Conservation (phyloP, 2,113 vertebrate genomes). For the Semnornis frantzii region DNA sequence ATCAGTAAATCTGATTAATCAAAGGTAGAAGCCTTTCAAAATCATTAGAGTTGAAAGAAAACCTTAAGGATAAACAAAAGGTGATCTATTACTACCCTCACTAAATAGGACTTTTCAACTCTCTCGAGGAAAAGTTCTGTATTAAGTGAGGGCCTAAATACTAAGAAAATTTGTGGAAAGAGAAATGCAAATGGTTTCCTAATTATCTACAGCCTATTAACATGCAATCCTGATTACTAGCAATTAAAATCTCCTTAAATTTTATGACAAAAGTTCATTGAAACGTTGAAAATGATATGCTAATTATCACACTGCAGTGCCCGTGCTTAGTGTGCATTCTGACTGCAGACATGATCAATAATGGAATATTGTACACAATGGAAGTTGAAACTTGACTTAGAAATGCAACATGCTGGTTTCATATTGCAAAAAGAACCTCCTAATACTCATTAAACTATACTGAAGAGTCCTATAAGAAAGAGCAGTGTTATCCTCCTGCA, state of each 20-base stretch:
- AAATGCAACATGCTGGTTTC: conserved; percentile 63
- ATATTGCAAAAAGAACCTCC: conserved; percentile 23
- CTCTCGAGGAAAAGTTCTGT: conserved; percentile 79
- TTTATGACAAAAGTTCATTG: conserved; percentile 85
- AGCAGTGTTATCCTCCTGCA: not conserved
- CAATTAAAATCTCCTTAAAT: conserved; percentile 94
- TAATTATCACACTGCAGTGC: conserved; percentile 81
- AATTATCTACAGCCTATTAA: conserved; percentile 90
- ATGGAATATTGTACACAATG: conserved; percentile 48
- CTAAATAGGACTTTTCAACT: conserved; percentile 79
- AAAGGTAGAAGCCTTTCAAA: conserved; percentile 72
- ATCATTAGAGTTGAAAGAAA: conserved; percentile 55
- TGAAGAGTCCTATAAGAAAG: conserved; percentile 48
- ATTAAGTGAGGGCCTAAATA: conserved; percentile 79
- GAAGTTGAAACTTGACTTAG: conserved; percentile 45
- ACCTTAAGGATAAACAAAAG: conserved; percentile 49
- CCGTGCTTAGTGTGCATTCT: conserved; percentile 69
- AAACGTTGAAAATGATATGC: conserved; percentile 82
- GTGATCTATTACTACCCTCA: conserved; percentile 71
- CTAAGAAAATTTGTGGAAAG: conserved; percentile 81
- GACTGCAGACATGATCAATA: conserved; percentile 73
- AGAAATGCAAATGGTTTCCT: conserved; percentile 89
- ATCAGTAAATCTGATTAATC: conserved; percentile 68
- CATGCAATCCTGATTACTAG: conserved; percentile 88
- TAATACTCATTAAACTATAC: conserved; percentile 27